Evolutionary conservation across 2,113 vertebrate genomes (phyloP).

Genomic region (Cyanistes caeruleus): DNA sequence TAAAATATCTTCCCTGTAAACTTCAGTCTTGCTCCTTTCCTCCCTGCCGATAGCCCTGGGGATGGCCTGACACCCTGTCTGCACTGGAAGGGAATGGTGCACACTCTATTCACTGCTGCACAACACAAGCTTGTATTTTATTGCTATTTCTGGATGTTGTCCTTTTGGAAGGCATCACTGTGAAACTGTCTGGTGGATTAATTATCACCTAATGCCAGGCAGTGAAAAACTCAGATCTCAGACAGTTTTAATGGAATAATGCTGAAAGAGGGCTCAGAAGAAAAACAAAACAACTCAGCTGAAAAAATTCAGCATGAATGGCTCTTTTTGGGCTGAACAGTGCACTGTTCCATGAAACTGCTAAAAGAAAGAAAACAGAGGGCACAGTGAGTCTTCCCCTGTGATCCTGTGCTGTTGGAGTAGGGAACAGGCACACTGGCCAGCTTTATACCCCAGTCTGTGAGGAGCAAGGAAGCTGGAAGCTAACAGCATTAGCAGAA

Average conservation of each 20-base stretch:
- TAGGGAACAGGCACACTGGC: not conserved
- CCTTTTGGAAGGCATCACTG: not conserved
- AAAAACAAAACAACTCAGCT: conserved; percentile 36
- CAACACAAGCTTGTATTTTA: conserved; percentile 25
- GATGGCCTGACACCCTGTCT: not conserved
- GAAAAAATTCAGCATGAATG: conserved; percentile 33
- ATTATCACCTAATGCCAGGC: conserved; percentile 9
- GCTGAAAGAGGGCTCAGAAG: conserved; percentile 27
- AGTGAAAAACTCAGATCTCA: conserved; percentile 19
- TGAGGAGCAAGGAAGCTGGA: not conserved
- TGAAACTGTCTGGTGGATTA: conserved; percentile 37
- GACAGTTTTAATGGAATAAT: conserved; percentile 43
- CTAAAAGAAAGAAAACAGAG: not conserved
- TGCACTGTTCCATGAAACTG: not conserved
- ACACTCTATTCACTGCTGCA: not conserved
- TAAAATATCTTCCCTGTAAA: not conserved
- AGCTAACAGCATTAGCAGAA: not conserved
- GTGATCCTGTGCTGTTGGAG: not conserved
- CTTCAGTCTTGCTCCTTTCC: not conserved
- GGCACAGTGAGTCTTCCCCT: not conserved
- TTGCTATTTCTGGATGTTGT: conserved; percentile 18
- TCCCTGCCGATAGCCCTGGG: not conserved
- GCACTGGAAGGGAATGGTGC: not conserved
- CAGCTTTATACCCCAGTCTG: not conserved
- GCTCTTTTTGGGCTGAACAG: not conserved